Evolutionary conservation across 2,888 invertebrate species (phyloP), one percentile per base, ranked within the genome.

Genomic region (Cheilosia vernalis): DNA sequence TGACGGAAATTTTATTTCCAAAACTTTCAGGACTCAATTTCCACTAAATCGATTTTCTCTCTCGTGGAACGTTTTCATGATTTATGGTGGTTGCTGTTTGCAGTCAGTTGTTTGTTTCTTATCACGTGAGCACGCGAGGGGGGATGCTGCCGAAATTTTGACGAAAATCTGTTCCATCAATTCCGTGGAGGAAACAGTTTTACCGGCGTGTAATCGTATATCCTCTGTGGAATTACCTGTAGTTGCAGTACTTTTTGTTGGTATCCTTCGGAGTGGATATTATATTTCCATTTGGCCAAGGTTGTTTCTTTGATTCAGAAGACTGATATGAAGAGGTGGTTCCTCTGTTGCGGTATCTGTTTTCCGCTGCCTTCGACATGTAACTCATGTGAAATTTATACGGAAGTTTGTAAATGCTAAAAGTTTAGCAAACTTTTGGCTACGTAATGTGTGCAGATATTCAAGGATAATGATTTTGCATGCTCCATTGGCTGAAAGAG

Each of bases 301-400:
- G 66, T 66, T 76, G 49, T 60, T 60, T 60, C n/a, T 58, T 44
- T 15, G 15, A 64, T 74, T 74, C 63, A 74, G 27, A 67, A 42
- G 66, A 66, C 66, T 33, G 21, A 17, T 6, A 30, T 5, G 33
- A 15, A 17, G 19, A 21, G 19, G 21, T 10, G 51, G 51, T 15
- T 24, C 27, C 4, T 17, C 9, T 17, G 0, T 47, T 9, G 6
- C 7, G 37, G 37, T 15, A 42, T 21, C 6, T 9, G 27, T 51
- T 51, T 30, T 10, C 64, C 30, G 13, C 21, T 4, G 21, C 24
- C 24, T 21, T 6, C n/a, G 37, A 15, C 4, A 55, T 5, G 21
- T 55, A 55, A 27, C 47, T 49, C 13, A 24, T 37, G 40, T 27
- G 10, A 42, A 60, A 53, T 44, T 40, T 21, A 24, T 27, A 27